A percentile compares a stretch with the other conserved stretches of the same genome.
Evolutionary conservation across 2,888 invertebrate species (phyloP).

Genomic region (Galerucella calmariensis): DNA sequence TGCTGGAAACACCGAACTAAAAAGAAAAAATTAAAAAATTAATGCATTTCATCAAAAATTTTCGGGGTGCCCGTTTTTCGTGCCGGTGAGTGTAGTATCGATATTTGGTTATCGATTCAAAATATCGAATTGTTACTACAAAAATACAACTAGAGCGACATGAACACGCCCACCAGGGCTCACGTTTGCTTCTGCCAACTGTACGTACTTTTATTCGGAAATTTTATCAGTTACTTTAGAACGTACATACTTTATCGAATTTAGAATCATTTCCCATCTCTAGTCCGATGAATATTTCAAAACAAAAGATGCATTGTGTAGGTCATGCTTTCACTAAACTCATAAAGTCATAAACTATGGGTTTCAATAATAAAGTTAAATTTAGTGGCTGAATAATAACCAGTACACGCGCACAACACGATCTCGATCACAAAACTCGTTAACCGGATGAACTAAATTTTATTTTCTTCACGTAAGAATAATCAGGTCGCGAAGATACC

Average conservation of each 20-base stretch:
- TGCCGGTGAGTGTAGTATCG: no score
- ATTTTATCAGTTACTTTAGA: background rate
- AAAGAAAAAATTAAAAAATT: no score
- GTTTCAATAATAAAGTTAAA: slow-evolving; percentile 21
- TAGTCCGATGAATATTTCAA: slow-evolving; percentile 15
- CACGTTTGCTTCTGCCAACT: no score
- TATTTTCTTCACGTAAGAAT: background rate
- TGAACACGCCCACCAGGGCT: no score
- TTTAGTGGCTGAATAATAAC: slow-evolving; percentile 16
- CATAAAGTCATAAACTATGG: slow-evolving; percentile 6
- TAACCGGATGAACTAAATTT: background rate
- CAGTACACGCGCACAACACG: slow-evolving; percentile 6
- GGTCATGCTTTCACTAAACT: slow-evolving; percentile 39
- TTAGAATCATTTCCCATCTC: slow-evolving; percentile 4
- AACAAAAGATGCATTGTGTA: slow-evolving; percentile 39
- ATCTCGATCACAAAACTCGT: slow-evolving; percentile 8
- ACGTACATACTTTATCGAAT: no score
- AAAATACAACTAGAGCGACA: no score
- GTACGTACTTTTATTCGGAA: background rate
- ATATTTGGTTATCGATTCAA: no score
- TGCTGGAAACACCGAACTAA: no score
- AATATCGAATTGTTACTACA: no score
- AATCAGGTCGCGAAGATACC: no score
- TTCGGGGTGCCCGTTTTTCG: no score
- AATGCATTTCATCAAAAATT: no score